Evolutionary conservation across 1,140 invertebrate species (phyloP).

Genomic region (Ylistrum balloti): DNA sequence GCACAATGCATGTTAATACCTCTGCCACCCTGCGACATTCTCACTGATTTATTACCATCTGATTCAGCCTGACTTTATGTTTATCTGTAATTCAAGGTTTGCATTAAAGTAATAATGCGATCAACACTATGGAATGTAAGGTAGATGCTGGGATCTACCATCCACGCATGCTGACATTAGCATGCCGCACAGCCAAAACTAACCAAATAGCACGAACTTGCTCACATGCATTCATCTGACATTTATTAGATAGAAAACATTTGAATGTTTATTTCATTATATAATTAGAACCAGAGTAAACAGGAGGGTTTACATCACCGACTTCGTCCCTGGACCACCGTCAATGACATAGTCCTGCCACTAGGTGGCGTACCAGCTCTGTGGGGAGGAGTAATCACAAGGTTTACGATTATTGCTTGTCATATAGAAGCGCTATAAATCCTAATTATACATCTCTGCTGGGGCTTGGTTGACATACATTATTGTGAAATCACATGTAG

Average conservation of each 20-base stretch:
- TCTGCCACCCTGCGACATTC: not conserved
- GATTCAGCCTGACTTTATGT: slow-evolving; percentile 34
- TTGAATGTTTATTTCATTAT: slow-evolving; percentile 64
- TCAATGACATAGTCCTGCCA: slow-evolving; percentile 46
- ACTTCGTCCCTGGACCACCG: slow-evolving; percentile 51
- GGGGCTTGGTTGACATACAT: slow-evolving; percentile 21
- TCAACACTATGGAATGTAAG: slow-evolving; percentile 2
- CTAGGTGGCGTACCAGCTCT: slow-evolving; percentile 47
- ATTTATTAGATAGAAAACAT: slow-evolving; percentile 64
- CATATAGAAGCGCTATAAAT: slow-evolving; percentile 35
- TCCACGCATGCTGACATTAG: slow-evolving; percentile 37
- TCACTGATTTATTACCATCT: slow-evolving; percentile 6
- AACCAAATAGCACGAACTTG: not conserved
- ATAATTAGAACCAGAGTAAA: slow-evolving; percentile 63
- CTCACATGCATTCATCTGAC: slow-evolving; percentile 54
- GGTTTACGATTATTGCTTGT: slow-evolving; percentile 39
- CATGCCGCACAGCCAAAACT: slow-evolving; percentile 6
- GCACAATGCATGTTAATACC: slow-evolving; percentile 25
- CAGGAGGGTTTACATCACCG: not conserved
- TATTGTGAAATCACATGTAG: slow-evolving; percentile 39
- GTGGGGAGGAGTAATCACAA: slow-evolving; percentile 43
- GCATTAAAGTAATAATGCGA: slow-evolving; percentile 35
- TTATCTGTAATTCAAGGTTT: slow-evolving; percentile 40
- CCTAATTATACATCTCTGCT: slow-evolving; percentile 34
- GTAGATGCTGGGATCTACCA: slow-evolving; percentile 1